A percentile compares a stretch with the other conserved stretches of the same genome.
phyloP scores from a whole-genome alignment of 2,797 vertebrate species.

The Scolopax bukidnonensis region DNA sequence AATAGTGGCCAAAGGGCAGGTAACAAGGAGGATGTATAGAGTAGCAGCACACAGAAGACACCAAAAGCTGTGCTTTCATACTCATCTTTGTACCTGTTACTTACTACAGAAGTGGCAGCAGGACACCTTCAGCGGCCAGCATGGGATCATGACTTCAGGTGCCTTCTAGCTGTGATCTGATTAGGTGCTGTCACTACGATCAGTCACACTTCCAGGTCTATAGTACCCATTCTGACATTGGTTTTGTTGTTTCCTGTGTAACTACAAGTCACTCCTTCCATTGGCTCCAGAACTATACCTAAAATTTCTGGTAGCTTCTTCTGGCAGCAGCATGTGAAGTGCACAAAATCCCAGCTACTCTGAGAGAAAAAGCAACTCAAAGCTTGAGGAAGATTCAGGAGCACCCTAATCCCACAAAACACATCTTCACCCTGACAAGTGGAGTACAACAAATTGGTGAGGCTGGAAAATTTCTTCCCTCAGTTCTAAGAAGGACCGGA shows the following conservation, averaged over 20 bases:
- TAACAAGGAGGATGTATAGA: not conserved
- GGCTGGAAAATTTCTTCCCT: not conserved
- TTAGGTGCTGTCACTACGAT: not conserved
- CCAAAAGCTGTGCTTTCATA: not conserved
- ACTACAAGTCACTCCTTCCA: not conserved
- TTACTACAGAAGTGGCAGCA: not conserved
- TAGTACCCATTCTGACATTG: not conserved
- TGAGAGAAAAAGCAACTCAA: not conserved
- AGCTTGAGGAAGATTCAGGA: not conserved
- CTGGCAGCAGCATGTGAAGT: not conserved
- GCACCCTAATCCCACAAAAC: not conserved
- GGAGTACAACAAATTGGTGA: not conserved
- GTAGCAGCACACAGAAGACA: not conserved
- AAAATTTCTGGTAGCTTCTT: not conserved
- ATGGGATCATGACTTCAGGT: not conserved
- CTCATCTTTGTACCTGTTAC: not conserved
- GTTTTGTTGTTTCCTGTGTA: not conserved
- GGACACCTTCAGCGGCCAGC: not conserved
- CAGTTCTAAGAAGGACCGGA: not conserved
- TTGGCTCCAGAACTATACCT: not conserved
- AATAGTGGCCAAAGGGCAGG: not conserved
- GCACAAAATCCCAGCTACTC: not conserved
- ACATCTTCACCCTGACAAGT: accelerated
- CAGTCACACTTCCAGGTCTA: not conserved
- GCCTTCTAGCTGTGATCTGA: not conserved